These are phyloP conservation scores for Riparia riparia DNA, from an alignment of 2,113 vertebrate genomes.

Conservation along the genomic window DNA sequence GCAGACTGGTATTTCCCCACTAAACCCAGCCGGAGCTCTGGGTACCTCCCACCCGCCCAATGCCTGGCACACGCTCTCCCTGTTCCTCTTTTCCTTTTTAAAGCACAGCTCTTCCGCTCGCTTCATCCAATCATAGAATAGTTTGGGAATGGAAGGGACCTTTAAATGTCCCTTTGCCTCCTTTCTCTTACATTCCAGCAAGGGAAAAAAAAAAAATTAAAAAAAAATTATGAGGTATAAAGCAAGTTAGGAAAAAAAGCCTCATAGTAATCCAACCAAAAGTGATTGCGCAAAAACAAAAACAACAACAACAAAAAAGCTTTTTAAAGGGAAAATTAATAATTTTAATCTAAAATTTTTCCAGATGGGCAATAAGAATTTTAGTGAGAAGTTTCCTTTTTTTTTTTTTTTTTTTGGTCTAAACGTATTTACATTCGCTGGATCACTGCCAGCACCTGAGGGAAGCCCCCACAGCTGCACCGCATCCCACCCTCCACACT, in stretches of 20 bases:
- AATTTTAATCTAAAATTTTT: not conserved
- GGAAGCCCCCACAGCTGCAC: rapidly evolving
- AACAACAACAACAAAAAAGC: not conserved
- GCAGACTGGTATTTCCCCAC: not conserved
- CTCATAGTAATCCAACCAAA: not conserved
- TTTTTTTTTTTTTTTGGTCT: not conserved
- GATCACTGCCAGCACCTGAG: not conserved
- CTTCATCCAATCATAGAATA: not conserved
- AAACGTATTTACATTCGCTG: not conserved
- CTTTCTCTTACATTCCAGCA: not conserved
- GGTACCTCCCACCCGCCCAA: not conserved
- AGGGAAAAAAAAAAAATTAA: not conserved
- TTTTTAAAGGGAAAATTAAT: not conserved
- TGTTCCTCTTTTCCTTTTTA: not conserved
- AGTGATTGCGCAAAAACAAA: not conserved
- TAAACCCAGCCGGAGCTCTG: not conserved
- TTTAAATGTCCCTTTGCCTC: not conserved
- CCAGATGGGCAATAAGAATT: not conserved
- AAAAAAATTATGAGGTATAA: not conserved
- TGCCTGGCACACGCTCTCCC: rapidly evolving
- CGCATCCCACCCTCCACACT: rapidly evolving
- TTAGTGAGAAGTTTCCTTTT: not conserved
- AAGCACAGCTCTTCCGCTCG: not conserved
- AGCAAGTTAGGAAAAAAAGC: not conserved
- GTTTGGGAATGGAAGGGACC: not conserved